These are phyloP conservation scores for Ictalurus punctatus DNA, from an alignment of 2,113 vertebrate species.

Conservation along the genomic window DNA sequence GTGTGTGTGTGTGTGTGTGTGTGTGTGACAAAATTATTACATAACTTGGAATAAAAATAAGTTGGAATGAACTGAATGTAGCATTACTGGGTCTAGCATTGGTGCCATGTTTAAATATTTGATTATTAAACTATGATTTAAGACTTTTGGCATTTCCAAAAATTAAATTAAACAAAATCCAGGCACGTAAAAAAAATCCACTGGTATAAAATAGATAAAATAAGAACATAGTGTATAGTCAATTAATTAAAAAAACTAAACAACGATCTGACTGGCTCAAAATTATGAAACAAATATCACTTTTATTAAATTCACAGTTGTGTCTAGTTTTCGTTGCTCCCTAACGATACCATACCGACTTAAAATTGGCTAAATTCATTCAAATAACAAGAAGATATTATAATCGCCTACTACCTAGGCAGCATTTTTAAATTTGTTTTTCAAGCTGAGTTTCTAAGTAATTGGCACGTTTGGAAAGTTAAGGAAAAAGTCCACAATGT, in stretches of 20 bases:
- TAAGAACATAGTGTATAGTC: too few relatives aligned
- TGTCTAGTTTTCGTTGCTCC: neutral
- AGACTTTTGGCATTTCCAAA: neutral
- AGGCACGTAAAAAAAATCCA: neutral
- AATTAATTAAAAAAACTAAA: too few relatives aligned
- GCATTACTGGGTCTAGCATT: neutral
- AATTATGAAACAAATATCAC: neutral
- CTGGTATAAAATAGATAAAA: neutral
- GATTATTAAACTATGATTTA: neutral
- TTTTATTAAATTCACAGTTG: neutral
- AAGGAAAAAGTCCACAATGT: too few relatives aligned
- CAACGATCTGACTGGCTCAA: neutral
- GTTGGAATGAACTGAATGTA: neutral
- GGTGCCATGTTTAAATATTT: neutral
- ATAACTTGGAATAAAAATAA: neutral
- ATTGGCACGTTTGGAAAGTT: too few relatives aligned
- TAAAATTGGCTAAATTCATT: neutral
- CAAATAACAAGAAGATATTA: neutral
- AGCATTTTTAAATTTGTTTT: too few relatives aligned
- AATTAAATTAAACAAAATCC: too few relatives aligned
- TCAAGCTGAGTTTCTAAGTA: neutral
- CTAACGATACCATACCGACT: neutral
- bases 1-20: too few relatives aligned
- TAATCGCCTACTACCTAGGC: too few relatives aligned
- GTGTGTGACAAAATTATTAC: neutral